Evolutionary conservation across 2,797 vertebrate species (phyloP).

Genomic region (Lophius americanus): DNA sequence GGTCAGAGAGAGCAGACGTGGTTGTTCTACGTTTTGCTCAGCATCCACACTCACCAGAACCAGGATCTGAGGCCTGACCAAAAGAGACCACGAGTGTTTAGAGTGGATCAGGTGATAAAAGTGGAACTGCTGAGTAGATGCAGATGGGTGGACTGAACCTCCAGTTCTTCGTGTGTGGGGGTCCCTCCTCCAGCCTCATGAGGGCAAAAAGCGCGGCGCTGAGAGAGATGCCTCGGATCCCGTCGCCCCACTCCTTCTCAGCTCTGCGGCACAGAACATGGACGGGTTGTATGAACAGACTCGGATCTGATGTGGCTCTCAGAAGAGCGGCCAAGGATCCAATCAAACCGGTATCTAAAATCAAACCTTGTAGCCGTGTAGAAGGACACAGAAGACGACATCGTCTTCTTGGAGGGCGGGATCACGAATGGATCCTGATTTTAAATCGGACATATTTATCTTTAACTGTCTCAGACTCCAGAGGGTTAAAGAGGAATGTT

Average conservation of each 20-base stretch:
- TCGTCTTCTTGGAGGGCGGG: no score
- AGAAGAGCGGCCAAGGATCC: no score
- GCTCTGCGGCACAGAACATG: conserved; percentile 81
- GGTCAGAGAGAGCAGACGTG: conserved; percentile 93
- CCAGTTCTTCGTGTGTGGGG: conserved; percentile 99
- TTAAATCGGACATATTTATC: no score
- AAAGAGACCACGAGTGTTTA: background rate
- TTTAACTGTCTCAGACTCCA: no score
- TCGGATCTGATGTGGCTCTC: no score
- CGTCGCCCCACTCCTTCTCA: conserved; percentile 98
- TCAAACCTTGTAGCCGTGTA: no score
- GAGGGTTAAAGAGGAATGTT: no score
- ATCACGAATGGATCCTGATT: no score
- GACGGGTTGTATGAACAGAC: background rate
- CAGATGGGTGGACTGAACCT: conserved; percentile 80
- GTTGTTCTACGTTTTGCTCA: conserved; percentile 94
- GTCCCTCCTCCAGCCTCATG: conserved; percentile 94
- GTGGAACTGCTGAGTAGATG: background rate
- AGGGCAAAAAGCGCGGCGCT: conserved; percentile 95
- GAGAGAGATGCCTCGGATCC: conserved; percentile 96
- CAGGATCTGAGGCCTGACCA: conserved; percentile 91
- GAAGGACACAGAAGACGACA: no score
- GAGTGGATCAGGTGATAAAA: background rate
- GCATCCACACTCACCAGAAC: conserved; percentile 92
- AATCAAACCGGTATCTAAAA: no score